phyloP scores from a whole-genome alignment of 2,888 invertebrate species.

The Drosophila robusta region DNA sequence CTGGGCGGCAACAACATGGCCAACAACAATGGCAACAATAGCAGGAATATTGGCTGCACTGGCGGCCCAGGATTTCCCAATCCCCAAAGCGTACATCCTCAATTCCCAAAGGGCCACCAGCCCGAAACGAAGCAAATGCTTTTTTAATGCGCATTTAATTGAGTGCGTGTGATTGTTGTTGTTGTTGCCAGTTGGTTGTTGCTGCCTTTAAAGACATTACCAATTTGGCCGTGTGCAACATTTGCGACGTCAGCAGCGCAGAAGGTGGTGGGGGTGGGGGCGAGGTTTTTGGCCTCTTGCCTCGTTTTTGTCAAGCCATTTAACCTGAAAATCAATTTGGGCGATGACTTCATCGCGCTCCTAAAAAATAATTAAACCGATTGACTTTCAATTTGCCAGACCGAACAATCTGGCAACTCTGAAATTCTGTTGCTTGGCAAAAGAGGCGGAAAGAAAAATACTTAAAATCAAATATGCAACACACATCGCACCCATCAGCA shows the following conservation, averaged over 20 bases:
- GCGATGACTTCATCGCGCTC: conserved; percentile 66
- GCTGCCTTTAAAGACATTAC: conserved; percentile 50
- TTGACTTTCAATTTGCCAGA: conserved; percentile 40
- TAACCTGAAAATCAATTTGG: conserved; percentile 73
- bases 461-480: conserved; percentile 44
- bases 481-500: conserved; percentile 31
- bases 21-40: conserved; percentile 23
- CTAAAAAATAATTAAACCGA: conserved; percentile 67
- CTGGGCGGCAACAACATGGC: conserved; percentile 25
- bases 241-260: too few species aligned
- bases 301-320: conserved; percentile 68
- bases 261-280: too few species aligned
- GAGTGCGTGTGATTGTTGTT: conserved; percentile 68
- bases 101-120: background rate
- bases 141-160: conserved; percentile 78
- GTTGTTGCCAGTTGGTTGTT: conserved; percentile 1
- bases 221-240: conserved; percentile 31
- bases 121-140: conserved; percentile 54
- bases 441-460: too few species aligned
- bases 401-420: background rate
- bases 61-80: conserved; percentile 23
- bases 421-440: background rate
- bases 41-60: conserved; percentile 50
- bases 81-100: conserved; percentile 14
- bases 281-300: conserved; percentile 12